Evolutionary conservation across 2,888 invertebrate genomes (phyloP).

Genomic region (Bugulina stolonifera): DNA sequence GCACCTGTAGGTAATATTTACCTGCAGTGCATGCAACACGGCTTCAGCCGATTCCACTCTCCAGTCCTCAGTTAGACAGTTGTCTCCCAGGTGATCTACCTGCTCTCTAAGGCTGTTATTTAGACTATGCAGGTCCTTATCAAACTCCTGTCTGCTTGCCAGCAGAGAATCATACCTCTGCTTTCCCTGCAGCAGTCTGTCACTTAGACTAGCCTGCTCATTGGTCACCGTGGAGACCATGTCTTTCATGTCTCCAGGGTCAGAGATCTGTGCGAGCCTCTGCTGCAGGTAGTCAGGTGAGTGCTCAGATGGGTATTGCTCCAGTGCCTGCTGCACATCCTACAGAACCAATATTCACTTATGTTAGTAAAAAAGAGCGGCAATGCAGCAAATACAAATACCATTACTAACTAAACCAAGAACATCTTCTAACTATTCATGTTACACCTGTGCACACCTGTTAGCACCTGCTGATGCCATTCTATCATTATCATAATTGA

Average conservation of each 20-base stretch:
- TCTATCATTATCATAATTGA: too few species aligned
- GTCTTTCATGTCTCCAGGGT: slow-evolving; percentile 1
- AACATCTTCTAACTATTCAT: too few species aligned
- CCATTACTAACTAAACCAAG: too few species aligned
- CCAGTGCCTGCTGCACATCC: not conserved
- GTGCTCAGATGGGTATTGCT: slow-evolving; percentile 1
- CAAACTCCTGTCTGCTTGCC: slow-evolving; percentile 7
- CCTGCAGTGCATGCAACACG: slow-evolving; percentile 16
- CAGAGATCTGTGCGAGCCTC: not conserved
- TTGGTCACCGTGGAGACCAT: not conserved
- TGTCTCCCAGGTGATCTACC: slow-evolving; percentile 7
- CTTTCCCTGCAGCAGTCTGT: not conserved
- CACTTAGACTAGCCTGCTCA: not conserved
- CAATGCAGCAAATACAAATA: too few species aligned
- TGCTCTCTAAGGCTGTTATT: not conserved
- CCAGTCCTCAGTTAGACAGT: slow-evolving; percentile 20
- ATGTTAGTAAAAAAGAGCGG: too few species aligned
- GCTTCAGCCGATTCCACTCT: slow-evolving; percentile 15
- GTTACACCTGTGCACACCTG: too few species aligned
- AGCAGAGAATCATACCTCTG: not conserved
- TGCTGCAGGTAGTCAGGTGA: slow-evolving; percentile 10
- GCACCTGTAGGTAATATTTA: too few species aligned
- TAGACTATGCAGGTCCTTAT: not conserved
- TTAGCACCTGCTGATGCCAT: too few species aligned
- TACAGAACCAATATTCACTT: not conserved